phyloP scores from a whole-genome alignment of 2,888 invertebrate species.

The Lasioglossum morio region DNA sequence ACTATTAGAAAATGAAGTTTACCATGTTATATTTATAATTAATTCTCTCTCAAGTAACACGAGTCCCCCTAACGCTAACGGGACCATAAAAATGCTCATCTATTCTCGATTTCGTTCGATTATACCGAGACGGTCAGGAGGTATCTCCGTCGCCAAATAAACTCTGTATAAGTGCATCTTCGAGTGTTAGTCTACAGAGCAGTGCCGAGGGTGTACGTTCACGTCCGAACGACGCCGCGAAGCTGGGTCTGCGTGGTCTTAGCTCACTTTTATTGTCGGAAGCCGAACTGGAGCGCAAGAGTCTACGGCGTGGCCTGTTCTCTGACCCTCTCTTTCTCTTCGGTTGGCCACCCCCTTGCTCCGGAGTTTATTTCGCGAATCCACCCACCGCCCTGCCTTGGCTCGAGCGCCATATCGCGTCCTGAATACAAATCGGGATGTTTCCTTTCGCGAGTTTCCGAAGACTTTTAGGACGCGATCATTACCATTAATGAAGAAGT shows the following conservation, averaged over 20 bases:
- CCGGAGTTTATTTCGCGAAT: constrained; percentile 78
- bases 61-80: not conserved
- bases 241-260: constrained; percentile 64
- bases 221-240: constrained; percentile 18
- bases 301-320: constrained; percentile 40
- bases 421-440: constrained; percentile 81
- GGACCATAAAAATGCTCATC: constrained; percentile 52
- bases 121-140: constrained; percentile 53
- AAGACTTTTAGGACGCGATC: constrained; percentile 74
- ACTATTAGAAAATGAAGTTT: not conserved
- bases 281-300: constrained; percentile 70
- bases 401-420: constrained; percentile 70
- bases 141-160: constrained; percentile 59
- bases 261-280: constrained; percentile 75
- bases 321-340: constrained; percentile 21
- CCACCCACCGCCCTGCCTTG: constrained; percentile 61
- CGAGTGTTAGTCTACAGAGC: constrained; percentile 39
- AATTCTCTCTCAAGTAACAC: not conserved
- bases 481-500: constrained; percentile 81
- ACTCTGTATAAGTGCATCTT: constrained; percentile 41
- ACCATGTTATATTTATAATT: not conserved
- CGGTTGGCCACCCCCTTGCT: constrained; percentile 23
- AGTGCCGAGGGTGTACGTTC: constrained; percentile 7
- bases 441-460: constrained; percentile 74
- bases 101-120: constrained; percentile 65